phyloP scores from a whole-genome alignment of 1,140 invertebrate species.

The Pogonus chalceus region DNA sequence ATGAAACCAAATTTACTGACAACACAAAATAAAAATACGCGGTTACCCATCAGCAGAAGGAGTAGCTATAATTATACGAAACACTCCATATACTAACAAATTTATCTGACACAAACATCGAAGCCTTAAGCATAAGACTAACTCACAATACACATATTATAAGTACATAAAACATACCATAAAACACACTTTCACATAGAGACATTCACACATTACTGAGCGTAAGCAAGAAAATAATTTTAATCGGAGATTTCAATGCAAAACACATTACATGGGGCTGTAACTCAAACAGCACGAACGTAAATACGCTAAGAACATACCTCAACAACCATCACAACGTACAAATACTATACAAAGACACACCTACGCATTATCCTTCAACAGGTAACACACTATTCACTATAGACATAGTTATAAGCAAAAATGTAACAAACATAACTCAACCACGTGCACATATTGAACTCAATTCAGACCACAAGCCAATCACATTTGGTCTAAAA shows the following conservation, averaged over 20 bases:
- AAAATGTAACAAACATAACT: not conserved
- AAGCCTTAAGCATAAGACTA: no score
- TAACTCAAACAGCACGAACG: slow-evolving; percentile 20
- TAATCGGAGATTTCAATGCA: slow-evolving; percentile 26
- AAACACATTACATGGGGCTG: slow-evolving; percentile 20
- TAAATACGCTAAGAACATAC: slow-evolving; percentile 17
- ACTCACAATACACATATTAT: no score
- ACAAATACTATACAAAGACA: not conserved
- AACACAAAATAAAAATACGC: not conserved
- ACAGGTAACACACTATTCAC: not conserved
- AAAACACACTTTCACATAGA: slow-evolving; percentile 10
- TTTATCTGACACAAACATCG: no score
- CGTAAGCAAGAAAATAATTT: slow-evolving; percentile 19
- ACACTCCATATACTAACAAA: no score
- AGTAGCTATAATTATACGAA: no score
- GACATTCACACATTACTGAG: slow-evolving; percentile 16
- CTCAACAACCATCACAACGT: not conserved
- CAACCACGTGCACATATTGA: not conserved
- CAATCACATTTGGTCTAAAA: not conserved
- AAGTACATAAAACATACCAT: slow-evolving; percentile 10
- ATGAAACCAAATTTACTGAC: slow-evolving; percentile 5
- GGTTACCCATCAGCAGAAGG: no score
- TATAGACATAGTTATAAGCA: not conserved
- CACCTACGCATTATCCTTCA: slow-evolving; percentile 16
- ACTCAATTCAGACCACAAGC: not conserved